A percentile compares a stretch with the other conserved stretches of the same genome.
phyloP scores from a whole-genome alignment of 1,140 invertebrate genomes.

The Mizuhopecten yessoensis region DNA sequence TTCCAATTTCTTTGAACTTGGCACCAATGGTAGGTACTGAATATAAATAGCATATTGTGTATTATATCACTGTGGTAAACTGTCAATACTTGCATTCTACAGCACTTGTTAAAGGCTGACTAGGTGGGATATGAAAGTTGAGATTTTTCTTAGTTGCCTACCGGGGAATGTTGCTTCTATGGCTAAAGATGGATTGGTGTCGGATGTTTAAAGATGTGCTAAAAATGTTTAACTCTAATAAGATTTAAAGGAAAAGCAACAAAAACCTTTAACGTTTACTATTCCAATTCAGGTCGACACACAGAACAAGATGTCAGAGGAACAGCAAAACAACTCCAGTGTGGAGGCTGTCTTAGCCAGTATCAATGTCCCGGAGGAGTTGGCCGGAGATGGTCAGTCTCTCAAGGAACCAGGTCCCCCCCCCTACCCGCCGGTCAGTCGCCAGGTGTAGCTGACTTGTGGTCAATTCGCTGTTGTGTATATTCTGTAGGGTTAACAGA shows the following conservation, averaged over 20 bases:
- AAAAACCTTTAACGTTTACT: not conserved
- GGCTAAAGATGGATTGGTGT: no score
- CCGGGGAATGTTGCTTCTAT: no score
- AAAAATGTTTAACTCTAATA: no score
- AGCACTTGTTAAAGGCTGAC: no score
- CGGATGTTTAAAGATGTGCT: no score
- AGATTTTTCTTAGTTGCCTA: no score
- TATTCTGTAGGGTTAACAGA: not conserved
- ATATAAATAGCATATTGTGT: no score
- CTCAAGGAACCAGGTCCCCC: slow-evolving; percentile 72
- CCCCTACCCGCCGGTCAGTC: slow-evolving; percentile 5
- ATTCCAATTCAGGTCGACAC: slow-evolving; percentile 63
- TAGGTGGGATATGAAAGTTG: no score
- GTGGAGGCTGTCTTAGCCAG: slow-evolving; percentile 63
- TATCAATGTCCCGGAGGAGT: slow-evolving; percentile 67
- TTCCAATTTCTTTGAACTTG: slow-evolving; percentile 41
- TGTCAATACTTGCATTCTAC: no score
- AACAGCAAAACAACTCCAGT: slow-evolving; percentile 65
- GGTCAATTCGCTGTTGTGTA: not conserved
- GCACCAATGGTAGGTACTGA: slow-evolving; percentile 59
- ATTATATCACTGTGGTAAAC: not conserved
- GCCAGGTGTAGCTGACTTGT: slow-evolving; percentile 13
- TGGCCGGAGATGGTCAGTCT: slow-evolving; percentile 73
- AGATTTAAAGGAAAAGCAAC: no score
- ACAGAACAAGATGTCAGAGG: slow-evolving; percentile 68